These are phyloP conservation scores for Perodicticus potto DNA, from an alignment of 2,797 vertebrate genomes.

Conservation along the genomic window DNA sequence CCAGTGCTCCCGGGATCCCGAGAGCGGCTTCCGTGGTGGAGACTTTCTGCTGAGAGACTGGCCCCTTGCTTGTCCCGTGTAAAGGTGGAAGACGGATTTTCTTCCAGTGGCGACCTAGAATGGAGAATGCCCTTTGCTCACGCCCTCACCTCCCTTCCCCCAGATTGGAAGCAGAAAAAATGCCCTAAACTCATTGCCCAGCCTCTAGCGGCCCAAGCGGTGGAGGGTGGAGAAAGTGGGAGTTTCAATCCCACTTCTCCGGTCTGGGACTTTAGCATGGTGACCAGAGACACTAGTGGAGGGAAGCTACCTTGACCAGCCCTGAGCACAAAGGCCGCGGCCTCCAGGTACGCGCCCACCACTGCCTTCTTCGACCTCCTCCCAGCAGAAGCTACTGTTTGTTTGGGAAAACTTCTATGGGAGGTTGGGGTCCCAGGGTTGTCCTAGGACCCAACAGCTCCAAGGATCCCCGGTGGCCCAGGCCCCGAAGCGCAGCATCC, in stretches of 20 bases:
- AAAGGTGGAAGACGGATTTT: neutral
- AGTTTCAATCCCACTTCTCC: neutral
- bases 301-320: neutral
- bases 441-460: neutral
- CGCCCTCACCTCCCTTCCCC: no score
- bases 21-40: neutral
- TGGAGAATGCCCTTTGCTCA: neutral
- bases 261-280: neutral
- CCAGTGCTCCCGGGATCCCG: fast-evolving
- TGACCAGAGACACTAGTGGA: fast-evolving
- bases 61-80: neutral
- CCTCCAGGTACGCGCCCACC: neutral
- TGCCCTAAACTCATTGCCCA: neutral
- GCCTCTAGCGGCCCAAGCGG: neutral
- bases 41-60: neutral
- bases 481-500: neutral
- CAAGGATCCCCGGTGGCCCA: fast-evolving
- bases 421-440: fast-evolving
- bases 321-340: fast-evolving
- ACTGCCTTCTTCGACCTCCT: no score
- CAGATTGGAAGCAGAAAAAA: neutral
- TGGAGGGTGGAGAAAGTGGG: neutral
- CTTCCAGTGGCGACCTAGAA: neutral
- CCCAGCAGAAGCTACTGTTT: neutral
- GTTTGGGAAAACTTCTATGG: neutral